phyloP scores from a whole-genome alignment of 1,140 invertebrate species.

The Philaenus spumarius region DNA sequence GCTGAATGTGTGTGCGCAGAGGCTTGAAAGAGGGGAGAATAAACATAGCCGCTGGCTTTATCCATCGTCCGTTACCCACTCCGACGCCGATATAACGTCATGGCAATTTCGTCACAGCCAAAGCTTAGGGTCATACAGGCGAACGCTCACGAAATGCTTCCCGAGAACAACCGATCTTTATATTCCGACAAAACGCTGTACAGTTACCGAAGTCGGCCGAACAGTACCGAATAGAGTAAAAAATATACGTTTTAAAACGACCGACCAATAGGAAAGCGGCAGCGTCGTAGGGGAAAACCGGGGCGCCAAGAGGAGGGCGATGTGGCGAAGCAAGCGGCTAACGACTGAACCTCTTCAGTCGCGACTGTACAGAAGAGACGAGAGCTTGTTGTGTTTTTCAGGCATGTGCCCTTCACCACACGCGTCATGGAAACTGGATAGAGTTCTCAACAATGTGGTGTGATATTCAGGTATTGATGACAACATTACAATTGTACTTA shows the following conservation, averaged over 20 bases:
- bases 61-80: conserved; percentile 8
- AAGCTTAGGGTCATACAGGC: conserved; percentile 21
- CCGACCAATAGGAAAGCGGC: conserved; percentile 17
- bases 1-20: conserved; percentile 13
- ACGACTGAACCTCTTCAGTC: conserved; percentile 15
- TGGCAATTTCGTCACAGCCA: conserved; percentile 22
- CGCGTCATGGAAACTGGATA: conserved; percentile 15
- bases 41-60: conserved; percentile 20
- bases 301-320: conserved; percentile 9
- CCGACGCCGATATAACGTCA: conserved; percentile 20
- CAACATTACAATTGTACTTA: conserved; percentile 39
- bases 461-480: conserved; percentile 32
- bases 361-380: background rate
- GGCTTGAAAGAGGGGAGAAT: conserved; percentile 15
- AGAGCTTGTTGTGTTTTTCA: background rate
- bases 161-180: conserved; percentile 15
- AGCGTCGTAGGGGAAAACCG: conserved; percentile 7
- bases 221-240: conserved; percentile 10
- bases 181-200: conserved; percentile 13
- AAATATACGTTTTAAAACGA: conserved; percentile 19
- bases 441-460: conserved; percentile 10
- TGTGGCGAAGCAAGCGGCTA: conserved; percentile 15
- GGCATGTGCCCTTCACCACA: conserved; percentile 6
- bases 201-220: conserved; percentile 14
- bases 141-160: conserved; percentile 17